Evolutionary conservation across 2,888 invertebrate genomes (phyloP).

Genomic region (Cylloceria caligata): DNA sequence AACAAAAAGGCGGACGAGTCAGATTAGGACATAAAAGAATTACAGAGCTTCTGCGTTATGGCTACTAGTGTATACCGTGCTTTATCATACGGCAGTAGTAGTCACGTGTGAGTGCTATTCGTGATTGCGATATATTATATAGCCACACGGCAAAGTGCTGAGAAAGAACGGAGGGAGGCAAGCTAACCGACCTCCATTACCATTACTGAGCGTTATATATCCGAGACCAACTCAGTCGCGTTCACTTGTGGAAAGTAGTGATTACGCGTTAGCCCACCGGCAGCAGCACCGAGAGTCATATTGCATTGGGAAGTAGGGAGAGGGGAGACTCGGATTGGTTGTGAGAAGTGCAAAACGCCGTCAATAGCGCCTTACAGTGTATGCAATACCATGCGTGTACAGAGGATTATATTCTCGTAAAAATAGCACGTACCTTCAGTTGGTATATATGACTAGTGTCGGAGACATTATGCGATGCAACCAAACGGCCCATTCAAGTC

Average conservation of each 20-base stretch:
- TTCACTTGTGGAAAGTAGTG: conserved; percentile 58
- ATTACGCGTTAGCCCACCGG: conserved; percentile 42
- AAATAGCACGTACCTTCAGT: conserved; percentile 15
- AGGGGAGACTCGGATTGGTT: conserved; percentile 1
- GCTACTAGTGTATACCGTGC: not conserved
- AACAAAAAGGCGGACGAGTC: conserved; percentile 5
- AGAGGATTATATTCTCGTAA: conserved; percentile 41
- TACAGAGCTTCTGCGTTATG: not conserved
- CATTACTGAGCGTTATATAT: conserved; percentile 16
- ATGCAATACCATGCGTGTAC: conserved; percentile 46
- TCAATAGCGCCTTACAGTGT: conserved; percentile 42
- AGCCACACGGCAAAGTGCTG: conserved; percentile 44
- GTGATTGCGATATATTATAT: conserved; percentile 52
- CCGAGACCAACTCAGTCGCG: conserved; percentile 40
- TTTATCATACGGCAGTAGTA: not conserved
- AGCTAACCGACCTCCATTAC: conserved; percentile 49
- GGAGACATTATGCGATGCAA: conserved; percentile 25
- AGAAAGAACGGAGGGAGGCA: conserved; percentile 23
- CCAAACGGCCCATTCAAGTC: conserved; percentile 51
- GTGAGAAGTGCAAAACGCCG: conserved; percentile 22
- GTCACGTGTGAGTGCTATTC: conserved; percentile 10
- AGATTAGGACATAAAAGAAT: not conserved
- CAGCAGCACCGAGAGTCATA: conserved; percentile 8
- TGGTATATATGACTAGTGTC: not conserved
- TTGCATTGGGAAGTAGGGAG: not conserved